Conservation (phyloP, 2,797 vertebrate genomes). For the Manis crassicaudata region DNA sequence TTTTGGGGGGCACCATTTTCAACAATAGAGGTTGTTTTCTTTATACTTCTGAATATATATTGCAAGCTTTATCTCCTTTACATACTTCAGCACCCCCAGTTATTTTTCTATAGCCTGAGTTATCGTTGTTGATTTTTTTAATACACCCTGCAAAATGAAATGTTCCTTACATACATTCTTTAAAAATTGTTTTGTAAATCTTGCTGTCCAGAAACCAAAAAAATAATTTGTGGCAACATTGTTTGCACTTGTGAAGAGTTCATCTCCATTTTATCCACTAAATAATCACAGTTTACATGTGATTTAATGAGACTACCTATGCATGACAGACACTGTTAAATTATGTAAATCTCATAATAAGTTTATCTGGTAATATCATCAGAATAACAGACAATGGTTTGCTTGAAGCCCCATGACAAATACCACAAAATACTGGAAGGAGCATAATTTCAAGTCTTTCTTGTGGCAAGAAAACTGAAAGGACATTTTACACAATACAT, state of each 20-base stretch:
- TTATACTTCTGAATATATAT: background rate
- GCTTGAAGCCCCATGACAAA: slow-evolving; percentile 15
- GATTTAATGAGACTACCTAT: slow-evolving; percentile 43
- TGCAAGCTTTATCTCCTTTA: background rate
- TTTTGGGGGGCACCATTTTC: background rate
- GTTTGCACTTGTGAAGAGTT: background rate
- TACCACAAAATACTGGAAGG: background rate
- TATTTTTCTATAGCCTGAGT: background rate
- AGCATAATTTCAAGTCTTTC: background rate
- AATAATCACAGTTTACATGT: slow-evolving; percentile 31
- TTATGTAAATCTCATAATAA: slow-evolving; percentile 63
- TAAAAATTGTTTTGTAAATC: background rate
- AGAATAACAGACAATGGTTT: slow-evolving; percentile 44
- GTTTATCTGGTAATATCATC: slow-evolving; percentile 47
- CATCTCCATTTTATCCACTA: slow-evolving; percentile 2
- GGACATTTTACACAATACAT: background rate
- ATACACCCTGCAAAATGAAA: background rate
- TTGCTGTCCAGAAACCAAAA: background rate
- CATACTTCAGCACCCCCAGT: background rate
- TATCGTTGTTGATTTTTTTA: background rate
- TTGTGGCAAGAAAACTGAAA: slow-evolving; percentile 27
- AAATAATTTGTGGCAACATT: background rate
- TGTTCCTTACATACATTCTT: background rate
- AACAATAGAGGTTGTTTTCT: background rate
- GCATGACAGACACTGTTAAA: slow-evolving; percentile 29